These are phyloP conservation scores for Ennomos erosarius DNA, from an alignment of 2,888 invertebrate genomes.

Conservation along the genomic window DNA sequence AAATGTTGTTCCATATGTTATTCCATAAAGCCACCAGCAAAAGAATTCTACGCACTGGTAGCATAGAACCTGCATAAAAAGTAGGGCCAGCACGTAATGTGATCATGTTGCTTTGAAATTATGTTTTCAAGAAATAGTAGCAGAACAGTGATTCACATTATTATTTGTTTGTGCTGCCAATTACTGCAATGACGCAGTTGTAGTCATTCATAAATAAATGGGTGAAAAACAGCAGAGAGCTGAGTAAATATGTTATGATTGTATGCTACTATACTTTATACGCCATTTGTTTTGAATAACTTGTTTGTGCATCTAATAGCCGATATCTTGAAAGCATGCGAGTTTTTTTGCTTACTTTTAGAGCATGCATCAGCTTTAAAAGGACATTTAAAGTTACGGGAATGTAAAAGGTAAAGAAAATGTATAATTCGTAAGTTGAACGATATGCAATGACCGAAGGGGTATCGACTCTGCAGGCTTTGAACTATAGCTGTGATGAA, in stretches of 20 bases:
- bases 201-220: constrained; percentile 47
- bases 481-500: constrained; percentile 43
- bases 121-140: constrained; percentile 32
- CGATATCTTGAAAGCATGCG: constrained; percentile 6
- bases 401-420: too few relatives aligned
- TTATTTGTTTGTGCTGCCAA: constrained; percentile 41
- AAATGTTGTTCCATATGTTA: constrained; percentile 1
- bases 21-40: constrained; percentile 17
- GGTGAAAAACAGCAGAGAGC: constrained; percentile 34
- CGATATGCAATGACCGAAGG: constrained; percentile 38
- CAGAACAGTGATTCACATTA: constrained; percentile 35
- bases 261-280: constrained; percentile 11
- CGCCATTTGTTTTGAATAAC: constrained; percentile 13
- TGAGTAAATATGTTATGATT: constrained; percentile 20
- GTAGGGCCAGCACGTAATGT: constrained; percentile 24
- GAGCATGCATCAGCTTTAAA: too few relatives aligned
- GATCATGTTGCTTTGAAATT: constrained; percentile 26
- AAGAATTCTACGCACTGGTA: constrained; percentile 28
- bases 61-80: constrained; percentile 30
- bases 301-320: constrained; percentile 18
- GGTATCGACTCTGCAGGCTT: constrained; percentile 41
- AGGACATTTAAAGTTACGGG: too few relatives aligned
- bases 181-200: constrained; percentile 51
- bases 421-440: constrained; percentile 12
- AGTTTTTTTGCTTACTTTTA: neutral